A percentile compares a stretch with the other conserved stretches of the same genome.
Conservation (phyloP, 2,888 invertebrate genomes). For the Patella depressa region DNA sequence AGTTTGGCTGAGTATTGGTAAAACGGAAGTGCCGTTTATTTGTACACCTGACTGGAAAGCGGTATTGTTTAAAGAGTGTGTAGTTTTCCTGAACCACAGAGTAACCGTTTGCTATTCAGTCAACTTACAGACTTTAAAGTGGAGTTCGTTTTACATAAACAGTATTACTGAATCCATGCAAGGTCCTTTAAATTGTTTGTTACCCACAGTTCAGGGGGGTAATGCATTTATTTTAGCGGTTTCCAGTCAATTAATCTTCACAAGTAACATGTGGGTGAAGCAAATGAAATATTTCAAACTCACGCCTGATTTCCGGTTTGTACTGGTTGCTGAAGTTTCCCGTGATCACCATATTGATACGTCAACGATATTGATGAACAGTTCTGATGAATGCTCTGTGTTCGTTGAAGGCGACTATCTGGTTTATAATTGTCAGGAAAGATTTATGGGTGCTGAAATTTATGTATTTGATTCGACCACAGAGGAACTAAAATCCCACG, state of each 20-base stretch:
- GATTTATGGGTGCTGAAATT: too few relatives aligned
- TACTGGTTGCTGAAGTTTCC: not conserved
- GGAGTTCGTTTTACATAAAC: not conserved
- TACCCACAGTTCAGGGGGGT: not conserved
- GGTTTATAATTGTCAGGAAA: too few relatives aligned
- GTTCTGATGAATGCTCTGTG: too few relatives aligned
- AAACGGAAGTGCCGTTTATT: too few relatives aligned
- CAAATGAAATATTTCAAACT: not conserved
- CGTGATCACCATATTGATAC: not conserved
- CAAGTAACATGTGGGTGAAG: conserved; percentile 3
- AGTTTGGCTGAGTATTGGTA: too few relatives aligned
- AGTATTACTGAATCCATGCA: not conserved
- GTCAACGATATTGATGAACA: too few relatives aligned
- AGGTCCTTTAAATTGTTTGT: not conserved
- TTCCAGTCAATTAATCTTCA: not conserved
- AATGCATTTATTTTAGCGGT: not conserved
- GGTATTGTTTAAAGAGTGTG: not conserved
- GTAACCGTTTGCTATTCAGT: too few relatives aligned
- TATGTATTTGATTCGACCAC: too few relatives aligned
- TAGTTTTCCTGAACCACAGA: not conserved
- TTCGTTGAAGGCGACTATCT: too few relatives aligned
- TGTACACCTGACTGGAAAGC: not conserved
- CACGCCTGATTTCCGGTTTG: not conserved
- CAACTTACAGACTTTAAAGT: not conserved
- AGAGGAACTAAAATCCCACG: too few relatives aligned